phyloP scores from a whole-genome alignment of 1,140 invertebrate species.

The Danaus plexippus region DNA sequence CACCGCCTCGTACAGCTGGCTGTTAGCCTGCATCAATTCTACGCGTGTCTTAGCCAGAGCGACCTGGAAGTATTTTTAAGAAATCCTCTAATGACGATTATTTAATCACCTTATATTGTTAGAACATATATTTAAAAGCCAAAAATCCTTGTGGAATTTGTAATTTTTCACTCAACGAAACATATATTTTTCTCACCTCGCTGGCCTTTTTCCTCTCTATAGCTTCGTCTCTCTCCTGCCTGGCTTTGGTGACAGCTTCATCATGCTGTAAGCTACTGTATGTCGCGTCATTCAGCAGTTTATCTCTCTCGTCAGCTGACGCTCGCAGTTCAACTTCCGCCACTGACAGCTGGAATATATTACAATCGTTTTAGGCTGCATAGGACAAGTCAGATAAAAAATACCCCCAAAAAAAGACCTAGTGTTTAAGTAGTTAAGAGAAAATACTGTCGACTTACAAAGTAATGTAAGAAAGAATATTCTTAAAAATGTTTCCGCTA shows the following conservation, averaged over 20 bases:
- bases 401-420: no score
- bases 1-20: conserved; percentile 94
- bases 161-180: no score
- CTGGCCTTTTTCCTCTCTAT: conserved; percentile 88
- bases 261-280: conserved; percentile 80
- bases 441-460: no score
- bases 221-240: conserved; percentile 88
- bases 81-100: no score
- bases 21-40: conserved; percentile 93
- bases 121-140: no score
- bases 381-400: no score
- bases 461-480: no score
- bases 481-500: no score
- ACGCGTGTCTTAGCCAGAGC: conserved; percentile 87
- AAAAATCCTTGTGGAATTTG: no score
- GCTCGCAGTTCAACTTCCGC: conserved; percentile 87
- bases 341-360: conserved; percentile 76
- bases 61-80: conserved; percentile 35
- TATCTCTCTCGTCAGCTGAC: conserved; percentile 85
- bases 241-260: conserved; percentile 85
- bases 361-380: no score
- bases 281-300: conserved; percentile 80
- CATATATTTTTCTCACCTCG: conserved; percentile 73
- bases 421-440: no score
- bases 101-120: no score